Percentiles rank a stretch among this genome's conserved stretches.
Evolutionary conservation across 2,113 vertebrate species (phyloP).

Genomic region (Pipra filicauda): DNA sequence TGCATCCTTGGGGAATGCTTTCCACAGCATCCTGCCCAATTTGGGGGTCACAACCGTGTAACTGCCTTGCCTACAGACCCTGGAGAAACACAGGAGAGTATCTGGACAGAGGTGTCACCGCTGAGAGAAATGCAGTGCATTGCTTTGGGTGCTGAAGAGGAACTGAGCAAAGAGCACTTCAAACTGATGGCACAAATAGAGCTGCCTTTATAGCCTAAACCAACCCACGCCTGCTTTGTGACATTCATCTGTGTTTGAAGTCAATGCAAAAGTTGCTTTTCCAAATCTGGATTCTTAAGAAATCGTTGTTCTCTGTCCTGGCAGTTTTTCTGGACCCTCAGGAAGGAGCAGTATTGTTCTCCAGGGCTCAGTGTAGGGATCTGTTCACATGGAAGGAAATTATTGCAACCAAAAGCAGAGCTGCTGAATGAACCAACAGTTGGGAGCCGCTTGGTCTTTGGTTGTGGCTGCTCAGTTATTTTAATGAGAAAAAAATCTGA

Average conservation of each 20-base stretch:
- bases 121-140: accelerated
- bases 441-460: neutral
- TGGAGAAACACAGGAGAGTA: neutral
- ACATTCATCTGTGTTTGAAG: neutral
- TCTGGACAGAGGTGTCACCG: neutral
- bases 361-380: accelerated
- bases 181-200: neutral
- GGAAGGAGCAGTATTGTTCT: neutral
- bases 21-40: neutral
- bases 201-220: neutral
- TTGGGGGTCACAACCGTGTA: neutral
- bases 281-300: neutral
- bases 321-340: neutral
- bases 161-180: neutral
- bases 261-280: neutral
- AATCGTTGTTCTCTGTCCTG: neutral
- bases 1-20: neutral
- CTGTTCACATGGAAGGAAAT: accelerated
- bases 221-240: neutral
- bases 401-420: neutral
- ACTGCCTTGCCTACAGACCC: neutral
- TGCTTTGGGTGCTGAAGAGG: neutral
- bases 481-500: neutral
- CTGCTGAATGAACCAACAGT: neutral
- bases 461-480: neutral